Evolutionary conservation across 2,888 invertebrate species (phyloP), one percentile per base, ranked within the genome.

Genomic region (Periphyllus acericola): DNA sequence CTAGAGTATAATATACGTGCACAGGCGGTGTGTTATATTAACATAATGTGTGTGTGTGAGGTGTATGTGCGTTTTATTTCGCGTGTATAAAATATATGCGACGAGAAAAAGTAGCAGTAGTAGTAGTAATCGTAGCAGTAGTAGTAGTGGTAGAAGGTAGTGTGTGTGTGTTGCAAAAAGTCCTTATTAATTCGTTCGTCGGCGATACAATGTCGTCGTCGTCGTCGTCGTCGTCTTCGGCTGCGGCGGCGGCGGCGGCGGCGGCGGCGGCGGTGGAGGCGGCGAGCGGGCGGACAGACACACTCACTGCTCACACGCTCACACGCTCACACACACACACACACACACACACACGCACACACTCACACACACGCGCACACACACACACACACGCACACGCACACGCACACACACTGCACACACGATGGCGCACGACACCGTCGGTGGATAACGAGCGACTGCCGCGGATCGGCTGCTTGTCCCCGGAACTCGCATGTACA

Each of bases 361-460:
- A n/a, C 40, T 32, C 46, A 34, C 52, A 46, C 74, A 17, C 72
- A 36, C 83, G 32, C 68, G 32, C 74, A 46, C 74, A 83, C 83
- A 29, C 82, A 71, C 75, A 60, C 60, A 40, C 83, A 83, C 84
- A 85, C 75, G n/a, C n/a, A n/a, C 8, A 11, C 36, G 36, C 84
- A 60, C 71, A 46, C 46, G 11, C 84, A 85, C 75, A n/a, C n/a
- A n/a, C 8, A 11, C 36, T n/a, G 36, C 84, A 60, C 71, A 0
- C 46, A 46, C 46, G 46, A 8, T 46, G 46, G 46, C 46, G 46
- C 46, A 40, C 81, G 87, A 81, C 80, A 81, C 80, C 81, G 87
- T 87, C 80, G 87, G 66, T 60, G 87, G 81, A 32, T 81, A 87
- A 87, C 87, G 87, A 87, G 74, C 87, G 87, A 87, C 87, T 87